phyloP scores from a whole-genome alignment of 2,888 invertebrate species.

The Nemoura dubitans region DNA sequence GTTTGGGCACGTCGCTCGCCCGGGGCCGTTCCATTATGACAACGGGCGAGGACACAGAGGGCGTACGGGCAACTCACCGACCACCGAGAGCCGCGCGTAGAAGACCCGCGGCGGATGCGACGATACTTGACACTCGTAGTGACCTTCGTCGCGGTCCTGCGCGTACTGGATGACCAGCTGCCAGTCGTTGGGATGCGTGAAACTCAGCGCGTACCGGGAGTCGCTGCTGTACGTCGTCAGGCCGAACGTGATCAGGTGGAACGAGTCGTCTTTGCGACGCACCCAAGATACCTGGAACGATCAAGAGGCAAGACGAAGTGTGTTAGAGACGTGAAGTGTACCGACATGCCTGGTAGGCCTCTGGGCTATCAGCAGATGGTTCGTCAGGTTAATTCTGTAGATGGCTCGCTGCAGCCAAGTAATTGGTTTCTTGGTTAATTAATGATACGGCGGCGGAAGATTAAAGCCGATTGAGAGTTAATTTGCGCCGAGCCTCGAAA shows the following conservation, averaged over 20 bases:
- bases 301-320: neutral
- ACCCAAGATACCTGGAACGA: constrained; percentile 71
- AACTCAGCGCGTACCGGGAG: constrained; percentile 74
- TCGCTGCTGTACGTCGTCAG: constrained; percentile 61
- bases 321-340: neutral
- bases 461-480: neutral
- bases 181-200: constrained; percentile 81
- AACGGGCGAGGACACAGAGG: no score
- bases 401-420: neutral
- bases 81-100: constrained; percentile 74
- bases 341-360: neutral
- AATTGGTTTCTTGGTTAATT: constrained; percentile 4
- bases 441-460: neutral
- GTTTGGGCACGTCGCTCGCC: no score
- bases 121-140: constrained; percentile 83
- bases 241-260: constrained; percentile 76
- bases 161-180: constrained; percentile 76
- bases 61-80: constrained; percentile 71
- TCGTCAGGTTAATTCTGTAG: neutral
- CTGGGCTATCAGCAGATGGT: neutral
- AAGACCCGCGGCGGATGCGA: constrained; percentile 78
- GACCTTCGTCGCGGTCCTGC: constrained; percentile 79
- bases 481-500: neutral
- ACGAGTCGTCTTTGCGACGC: constrained; percentile 64
- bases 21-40: no score